These are phyloP conservation scores for Syngnathus rostellatus DNA, from an alignment of 2,797 vertebrate species.

Conservation along the genomic window DNA sequence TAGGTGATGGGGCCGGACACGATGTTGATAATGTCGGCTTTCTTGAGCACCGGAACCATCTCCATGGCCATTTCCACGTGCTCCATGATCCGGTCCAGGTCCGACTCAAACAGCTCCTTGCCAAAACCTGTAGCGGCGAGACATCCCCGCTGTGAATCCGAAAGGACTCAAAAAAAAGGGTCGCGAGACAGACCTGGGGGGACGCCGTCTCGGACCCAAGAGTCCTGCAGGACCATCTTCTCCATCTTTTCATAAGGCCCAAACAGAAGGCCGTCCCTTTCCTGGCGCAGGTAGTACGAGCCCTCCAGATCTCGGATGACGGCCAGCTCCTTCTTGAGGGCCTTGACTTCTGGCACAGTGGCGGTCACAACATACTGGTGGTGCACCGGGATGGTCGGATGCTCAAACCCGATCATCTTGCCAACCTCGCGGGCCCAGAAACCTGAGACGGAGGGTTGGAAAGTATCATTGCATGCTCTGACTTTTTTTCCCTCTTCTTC, in stretches of 20 bases:
- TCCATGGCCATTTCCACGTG: conserved; percentile 92
- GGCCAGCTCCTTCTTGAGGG: conserved; percentile 80
- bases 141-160: not conserved
- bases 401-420: conserved; percentile 82
- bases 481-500: no score
- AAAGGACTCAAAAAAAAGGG: not conserved
- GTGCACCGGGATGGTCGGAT: conserved; percentile 92
- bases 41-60: conserved; percentile 86
- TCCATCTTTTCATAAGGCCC: conserved; percentile 90
- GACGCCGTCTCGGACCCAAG: conserved; percentile 85
- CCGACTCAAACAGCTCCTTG: conserved; percentile 95
- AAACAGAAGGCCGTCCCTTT: conserved; percentile 89
- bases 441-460: conserved; percentile 59
- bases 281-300: conserved; percentile 91
- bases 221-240: conserved; percentile 92
- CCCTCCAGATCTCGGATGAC: conserved; percentile 92
- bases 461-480: no score
- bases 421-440: conserved; percentile 96
- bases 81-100: conserved; percentile 94
- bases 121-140: conserved; percentile 79
- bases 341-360: conserved; percentile 92
- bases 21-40: conserved; percentile 86
- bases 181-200: conserved; percentile 76
- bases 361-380: conserved; percentile 94
- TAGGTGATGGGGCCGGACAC: conserved; percentile 96